These are phyloP conservation scores for Pangasius mekongensis DNA, from an alignment of 2,797 vertebrate genomes.

Conservation along the genomic window DNA sequence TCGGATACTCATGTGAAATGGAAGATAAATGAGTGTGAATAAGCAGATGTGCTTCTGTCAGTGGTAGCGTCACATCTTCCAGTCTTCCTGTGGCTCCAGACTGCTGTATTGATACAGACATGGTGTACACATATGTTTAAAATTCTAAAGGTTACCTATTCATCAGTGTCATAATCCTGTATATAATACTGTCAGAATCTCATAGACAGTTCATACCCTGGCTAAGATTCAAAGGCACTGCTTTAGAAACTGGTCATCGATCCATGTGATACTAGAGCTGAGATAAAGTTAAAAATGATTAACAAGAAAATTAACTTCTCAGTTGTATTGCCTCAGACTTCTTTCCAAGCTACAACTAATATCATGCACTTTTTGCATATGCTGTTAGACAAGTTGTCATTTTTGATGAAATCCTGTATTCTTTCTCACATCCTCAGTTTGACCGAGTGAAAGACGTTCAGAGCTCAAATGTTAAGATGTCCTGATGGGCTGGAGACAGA, in stretches of 20 bases:
- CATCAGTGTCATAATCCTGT: conserved; percentile 16
- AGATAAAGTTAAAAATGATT: conserved; percentile 13
- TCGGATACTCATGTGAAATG: conserved; percentile 28
- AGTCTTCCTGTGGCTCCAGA: background rate
- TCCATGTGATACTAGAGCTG: background rate
- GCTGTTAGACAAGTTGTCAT: conserved; percentile 15
- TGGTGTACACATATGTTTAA: background rate
- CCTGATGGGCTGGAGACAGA: conserved; percentile 8
- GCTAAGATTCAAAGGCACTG: conserved; percentile 11
- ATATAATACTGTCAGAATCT: background rate
- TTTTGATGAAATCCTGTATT: conserved; percentile 9
- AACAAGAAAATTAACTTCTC: conserved; percentile 6
- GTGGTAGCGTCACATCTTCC: conserved; percentile 18
- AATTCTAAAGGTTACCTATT: conserved; percentile 14
- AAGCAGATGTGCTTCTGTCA: conserved; percentile 35
- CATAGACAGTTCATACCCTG: background rate
- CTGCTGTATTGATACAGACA: conserved; percentile 11
- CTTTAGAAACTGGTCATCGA: conserved; percentile 13
- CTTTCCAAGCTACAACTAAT: conserved; percentile 4
- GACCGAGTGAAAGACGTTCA: background rate
- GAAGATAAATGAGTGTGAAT: conserved; percentile 45
- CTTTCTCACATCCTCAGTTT: conserved; percentile 16
- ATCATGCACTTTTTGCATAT: background rate
- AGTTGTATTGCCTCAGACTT: background rate
- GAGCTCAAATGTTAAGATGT: conserved; percentile 21